Evolutionary conservation across 2,113 vertebrate species (phyloP).

Genomic region (Sinocyclocheilus anophthalmus): DNA sequence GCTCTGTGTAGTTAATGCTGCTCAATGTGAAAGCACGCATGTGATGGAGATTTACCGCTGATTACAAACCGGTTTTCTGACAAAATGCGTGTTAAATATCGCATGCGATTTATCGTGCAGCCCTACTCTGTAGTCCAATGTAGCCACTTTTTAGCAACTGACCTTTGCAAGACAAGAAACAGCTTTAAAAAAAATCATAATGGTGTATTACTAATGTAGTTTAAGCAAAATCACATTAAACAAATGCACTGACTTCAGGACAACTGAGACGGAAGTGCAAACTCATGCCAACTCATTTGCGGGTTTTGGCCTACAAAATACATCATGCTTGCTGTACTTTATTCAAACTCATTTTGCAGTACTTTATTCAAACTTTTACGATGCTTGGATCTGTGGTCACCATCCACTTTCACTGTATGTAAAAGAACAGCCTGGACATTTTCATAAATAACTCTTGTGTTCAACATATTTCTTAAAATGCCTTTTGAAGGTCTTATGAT

Average conservation of each 20-base stretch:
- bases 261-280: not conserved
- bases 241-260: not conserved
- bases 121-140: too few species aligned
- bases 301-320: not conserved
- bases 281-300: not conserved
- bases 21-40: too few species aligned
- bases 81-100: too few species aligned
- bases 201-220: not conserved
- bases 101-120: too few species aligned
- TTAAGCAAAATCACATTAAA: not conserved
- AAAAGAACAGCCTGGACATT: not conserved
- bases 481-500: not conserved
- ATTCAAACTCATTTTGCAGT: too few species aligned
- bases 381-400: not conserved
- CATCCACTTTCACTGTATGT: not conserved
- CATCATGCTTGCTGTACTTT: not conserved
- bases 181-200: not conserved
- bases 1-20: too few species aligned
- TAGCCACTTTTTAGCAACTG: not conserved
- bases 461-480: not conserved
- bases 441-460: not conserved
- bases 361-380: too few species aligned
- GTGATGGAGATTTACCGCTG: too few species aligned
- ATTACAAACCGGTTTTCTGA: too few species aligned
- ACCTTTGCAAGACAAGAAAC: not conserved